Evolutionary conservation across 2,888 invertebrate species (phyloP).

Genomic region (Tillus elongatus): DNA sequence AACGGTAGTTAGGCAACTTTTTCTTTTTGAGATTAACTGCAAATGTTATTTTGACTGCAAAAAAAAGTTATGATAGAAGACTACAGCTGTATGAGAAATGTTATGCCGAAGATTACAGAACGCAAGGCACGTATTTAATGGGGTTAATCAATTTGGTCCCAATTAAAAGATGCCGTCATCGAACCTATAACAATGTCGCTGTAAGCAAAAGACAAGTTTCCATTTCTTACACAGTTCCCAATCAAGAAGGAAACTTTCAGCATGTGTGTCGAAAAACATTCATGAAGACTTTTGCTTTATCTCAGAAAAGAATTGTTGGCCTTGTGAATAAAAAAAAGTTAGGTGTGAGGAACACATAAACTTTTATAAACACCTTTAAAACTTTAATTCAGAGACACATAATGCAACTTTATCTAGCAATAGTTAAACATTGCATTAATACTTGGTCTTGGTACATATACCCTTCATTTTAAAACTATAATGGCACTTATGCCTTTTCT

Average conservation of each 20-base stretch:
- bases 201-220: conserved; percentile 1
- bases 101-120: conserved; percentile 1
- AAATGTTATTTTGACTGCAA: conserved; percentile 3
- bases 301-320: conserved; percentile 3
- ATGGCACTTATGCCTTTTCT: conserved; percentile 3
- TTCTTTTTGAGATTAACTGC: conserved; percentile 1
- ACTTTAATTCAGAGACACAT: neutral
- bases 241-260: conserved; percentile 1
- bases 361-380: neutral
- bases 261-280: conserved; percentile 2
- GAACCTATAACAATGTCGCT: neutral
- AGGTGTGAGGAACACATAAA: neutral
- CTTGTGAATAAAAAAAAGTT: no score
- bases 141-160: conserved; percentile 2
- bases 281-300: neutral
- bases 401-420: neutral
- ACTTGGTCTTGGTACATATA: conserved; percentile 3
- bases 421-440: neutral
- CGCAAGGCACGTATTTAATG: conserved; percentile 3
- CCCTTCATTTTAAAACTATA: conserved; percentile 1
- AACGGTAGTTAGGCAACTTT: neutral
- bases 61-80: conserved; percentile 1
- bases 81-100: neutral
- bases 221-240: conserved; percentile 1
- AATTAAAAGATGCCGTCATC: conserved; percentile 1